phyloP scores from a whole-genome alignment of 2,888 invertebrate species.

The Crioceris asparagi region DNA sequence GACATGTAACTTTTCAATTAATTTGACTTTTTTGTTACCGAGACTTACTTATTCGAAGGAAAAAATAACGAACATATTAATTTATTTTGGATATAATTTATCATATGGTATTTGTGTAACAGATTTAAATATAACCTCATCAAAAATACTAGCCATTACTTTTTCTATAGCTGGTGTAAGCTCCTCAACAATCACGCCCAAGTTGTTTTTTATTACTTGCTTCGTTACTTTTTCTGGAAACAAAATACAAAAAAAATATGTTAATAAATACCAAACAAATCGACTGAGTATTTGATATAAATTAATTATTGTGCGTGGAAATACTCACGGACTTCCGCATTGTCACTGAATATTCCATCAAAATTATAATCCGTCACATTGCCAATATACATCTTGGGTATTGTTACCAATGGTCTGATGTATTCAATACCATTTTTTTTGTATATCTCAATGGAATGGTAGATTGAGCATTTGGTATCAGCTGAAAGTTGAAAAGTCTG shows the following conservation, averaged over 20 bases:
- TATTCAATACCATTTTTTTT: conserved; percentile 12
- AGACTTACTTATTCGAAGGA: no score
- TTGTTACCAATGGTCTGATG: conserved; percentile 7
- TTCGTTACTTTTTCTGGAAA: conserved; percentile 12
- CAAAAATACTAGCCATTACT: conserved; percentile 10
- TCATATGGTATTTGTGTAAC: conserved; percentile 13
- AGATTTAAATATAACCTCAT: conserved; percentile 10
- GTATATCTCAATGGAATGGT: conserved; percentile 4
- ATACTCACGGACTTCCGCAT: conserved; percentile 12
- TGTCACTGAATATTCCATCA: conserved; percentile 13
- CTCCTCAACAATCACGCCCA: conserved; percentile 12
- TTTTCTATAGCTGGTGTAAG: conserved; percentile 13
- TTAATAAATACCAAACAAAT: not conserved
- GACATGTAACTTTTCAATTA: no score
- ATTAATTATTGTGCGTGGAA: not conserved
- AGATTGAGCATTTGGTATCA: conserved; percentile 7
- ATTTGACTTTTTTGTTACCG: no score
- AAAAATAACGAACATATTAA: not conserved
- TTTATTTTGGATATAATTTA: conserved; percentile 14
- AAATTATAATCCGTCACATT: conserved; percentile 11
- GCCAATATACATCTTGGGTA: conserved; percentile 12
- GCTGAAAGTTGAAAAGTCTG: conserved; percentile 6
- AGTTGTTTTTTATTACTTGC: conserved; percentile 10
- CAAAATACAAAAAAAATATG: conserved; percentile 2
- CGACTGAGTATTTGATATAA: not conserved